Base-by-base conservation (phyloP, 2,888 invertebrate species). In the Rhagonycha lutea region DNA sequence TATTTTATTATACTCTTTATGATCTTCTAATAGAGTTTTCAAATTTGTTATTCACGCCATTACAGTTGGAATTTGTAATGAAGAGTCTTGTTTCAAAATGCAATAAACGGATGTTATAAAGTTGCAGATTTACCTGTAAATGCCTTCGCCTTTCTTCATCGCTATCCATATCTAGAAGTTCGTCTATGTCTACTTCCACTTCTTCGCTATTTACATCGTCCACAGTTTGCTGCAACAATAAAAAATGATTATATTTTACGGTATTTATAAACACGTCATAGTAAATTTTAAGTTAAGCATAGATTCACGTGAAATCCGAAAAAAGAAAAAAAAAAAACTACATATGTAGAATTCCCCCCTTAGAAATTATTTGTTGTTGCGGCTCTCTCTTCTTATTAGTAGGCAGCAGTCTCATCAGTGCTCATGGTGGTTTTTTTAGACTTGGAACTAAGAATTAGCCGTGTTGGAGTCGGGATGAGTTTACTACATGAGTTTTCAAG, bases 181-280 rank as follows among this genome's bases (percentile, higher is more conserved):
- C 97, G 89, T 98, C 98, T 86, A 98, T 94, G 89, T 98, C 98
- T 83, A 98, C 94, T 88, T 97, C 97, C 82, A 97, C 96, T 89
- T 94, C 93, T 82, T 90, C 91, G 82, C 87, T 89, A 84, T 89
- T 89, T 80, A 88, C 89, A 84, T 88, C 89, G 73, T 90, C 91
- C 83, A 86, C 85, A 82, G 86, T 83, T 84, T 87, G 86, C 87
- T 87, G 85, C 69, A 88, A 74, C 84, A 85, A 84, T 77, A 73
- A 75, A 80, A 32, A 71, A 63, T 63, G 12, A 11, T 47, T n/a
- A 5, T 2, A 47, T n/a, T 47, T 1, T 18, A 18, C 18, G 18
- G 2, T 18, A 18, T 18, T 18, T 18, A 18, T 18, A 2, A 1
- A 2, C 18, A 18, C 18, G 18, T 18, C 18, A 18, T 18, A 2